Evolutionary conservation across 2,888 invertebrate genomes (phyloP), one percentile per base, ranked within the genome.

Genomic region (Ochlodes sylvanus): DNA sequence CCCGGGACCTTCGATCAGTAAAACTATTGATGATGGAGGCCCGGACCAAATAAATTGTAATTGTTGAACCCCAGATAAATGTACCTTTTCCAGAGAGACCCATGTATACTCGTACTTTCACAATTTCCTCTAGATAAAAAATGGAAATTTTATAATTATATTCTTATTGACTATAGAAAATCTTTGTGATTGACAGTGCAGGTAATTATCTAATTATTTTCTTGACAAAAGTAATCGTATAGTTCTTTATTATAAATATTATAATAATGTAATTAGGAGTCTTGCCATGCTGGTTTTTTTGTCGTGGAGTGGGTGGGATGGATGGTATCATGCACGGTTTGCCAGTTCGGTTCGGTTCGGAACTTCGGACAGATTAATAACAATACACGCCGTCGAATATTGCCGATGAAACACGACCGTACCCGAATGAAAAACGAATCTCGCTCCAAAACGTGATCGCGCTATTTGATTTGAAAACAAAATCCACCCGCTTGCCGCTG

Each of bases 401-500:
- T 75, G 69, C 84, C 88, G 87, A 88, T 73, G 72, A 64, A 63
- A 75, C 66, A 79, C 85, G 84, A 83, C 79, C 79, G 74, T 70
- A 75, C 72, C 85, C 89, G 89, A 89, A 75, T 80, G 79, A 76
- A 82, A 84, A 85, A 87, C 87, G 88, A 89, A 89, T 88, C 87
- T 88, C 83, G 87, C 82, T 86, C 84, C 87, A 89, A 90, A 90
- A 89, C 89, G 88, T 89, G 89, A 88, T 88, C 87, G 85, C 76
- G 84, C 81, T 88, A 86, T 89, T 89, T 89, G 89, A 87, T 89
- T 91, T 90, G 87, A 90, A 90, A 91, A 90, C 78, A 90, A 90
- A 90, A 88, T 87, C 77, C 86, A 78, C 77, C 77, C 82, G 82
- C 78, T 50, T 50, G 50, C 78, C 79, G 83, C 79, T 76, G 78